These are phyloP conservation scores for Ceuthmochares aereus DNA, from an alignment of 2,113 vertebrate species.

Conservation along the genomic window DNA sequence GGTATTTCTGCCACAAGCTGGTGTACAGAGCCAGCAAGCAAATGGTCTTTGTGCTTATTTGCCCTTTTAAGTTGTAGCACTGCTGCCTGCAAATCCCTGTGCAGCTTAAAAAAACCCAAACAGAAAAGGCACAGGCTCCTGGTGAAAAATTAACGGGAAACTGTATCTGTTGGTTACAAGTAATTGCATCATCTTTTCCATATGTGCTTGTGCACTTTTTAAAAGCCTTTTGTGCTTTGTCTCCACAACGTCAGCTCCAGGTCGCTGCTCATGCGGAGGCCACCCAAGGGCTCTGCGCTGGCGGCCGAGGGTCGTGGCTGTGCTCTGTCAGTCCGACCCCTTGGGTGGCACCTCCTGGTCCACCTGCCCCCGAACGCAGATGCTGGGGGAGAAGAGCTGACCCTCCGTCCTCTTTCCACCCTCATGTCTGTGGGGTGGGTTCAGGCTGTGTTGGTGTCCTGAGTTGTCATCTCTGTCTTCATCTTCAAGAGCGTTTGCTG, in stretches of 20 bases:
- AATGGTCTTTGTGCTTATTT: constrained; percentile 19
- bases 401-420: background rate
- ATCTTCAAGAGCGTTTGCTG: accelerated
- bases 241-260: background rate
- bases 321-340: too few species aligned
- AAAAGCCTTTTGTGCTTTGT: background rate
- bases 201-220: background rate
- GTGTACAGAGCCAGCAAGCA: background rate
- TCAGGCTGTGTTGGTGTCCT: background rate
- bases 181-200: background rate
- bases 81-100: background rate
- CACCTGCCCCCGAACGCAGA: accelerated
- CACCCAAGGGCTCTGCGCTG: too few species aligned
- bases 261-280: accelerated
- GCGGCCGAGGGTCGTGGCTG: background rate
- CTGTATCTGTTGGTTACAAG: background rate
- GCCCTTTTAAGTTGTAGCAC: constrained; percentile 26
- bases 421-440: background rate
- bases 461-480: background rate
- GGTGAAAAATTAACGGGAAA: background rate
- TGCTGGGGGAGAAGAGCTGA: background rate
- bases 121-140: background rate
- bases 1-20: constrained; percentile 22
- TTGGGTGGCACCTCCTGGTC: background rate
- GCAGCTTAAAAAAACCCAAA: background rate